Conservation (phyloP, 35 echinoderm and acorn worm genomes). For the Stichopus chloronotus region DNA sequence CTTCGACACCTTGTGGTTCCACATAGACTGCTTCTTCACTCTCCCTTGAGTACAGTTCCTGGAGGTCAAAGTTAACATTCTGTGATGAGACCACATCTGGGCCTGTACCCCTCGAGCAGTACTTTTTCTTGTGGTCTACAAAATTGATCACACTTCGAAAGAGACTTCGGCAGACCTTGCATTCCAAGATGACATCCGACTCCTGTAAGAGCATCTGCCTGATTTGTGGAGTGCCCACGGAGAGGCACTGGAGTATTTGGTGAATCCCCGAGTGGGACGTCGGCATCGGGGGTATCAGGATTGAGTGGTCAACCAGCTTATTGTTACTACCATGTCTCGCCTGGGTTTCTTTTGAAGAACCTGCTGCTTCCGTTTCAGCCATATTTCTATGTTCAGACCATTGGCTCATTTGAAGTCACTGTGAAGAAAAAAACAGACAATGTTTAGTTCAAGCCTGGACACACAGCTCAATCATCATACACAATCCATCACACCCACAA, state of each 20-base stretch:
- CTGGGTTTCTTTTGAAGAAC: constrained; percentile 9
- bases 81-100: constrained; percentile 29
- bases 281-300: constrained; percentile 20
- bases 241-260: constrained; percentile 39
- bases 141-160: constrained; percentile 93
- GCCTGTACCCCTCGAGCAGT: constrained; percentile 68
- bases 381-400: not conserved
- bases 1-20: constrained; percentile 53
- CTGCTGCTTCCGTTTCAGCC: constrained; percentile 14
- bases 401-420: not conserved
- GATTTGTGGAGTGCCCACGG: constrained; percentile 74
- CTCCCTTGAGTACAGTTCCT: constrained; percentile 66
- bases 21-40: constrained; percentile 73
- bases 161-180: constrained; percentile 80
- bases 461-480: too few relatives aligned
- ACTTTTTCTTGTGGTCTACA: constrained; percentile 92
- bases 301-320: constrained; percentile 42
- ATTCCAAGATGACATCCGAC: constrained; percentile 91
- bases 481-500: too few relatives aligned
- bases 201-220: constrained; percentile 86
- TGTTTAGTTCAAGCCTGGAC: too few relatives aligned
- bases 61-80: constrained; percentile 57
- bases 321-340: not conserved
- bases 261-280: constrained; percentile 52
- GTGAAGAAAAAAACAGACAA: not conserved